Percentiles rank a stretch among this genome's conserved stretches.
Evolutionary conservation across 2,797 vertebrate species (phyloP).

Genomic region (Gadopsis bispinosus): DNA sequence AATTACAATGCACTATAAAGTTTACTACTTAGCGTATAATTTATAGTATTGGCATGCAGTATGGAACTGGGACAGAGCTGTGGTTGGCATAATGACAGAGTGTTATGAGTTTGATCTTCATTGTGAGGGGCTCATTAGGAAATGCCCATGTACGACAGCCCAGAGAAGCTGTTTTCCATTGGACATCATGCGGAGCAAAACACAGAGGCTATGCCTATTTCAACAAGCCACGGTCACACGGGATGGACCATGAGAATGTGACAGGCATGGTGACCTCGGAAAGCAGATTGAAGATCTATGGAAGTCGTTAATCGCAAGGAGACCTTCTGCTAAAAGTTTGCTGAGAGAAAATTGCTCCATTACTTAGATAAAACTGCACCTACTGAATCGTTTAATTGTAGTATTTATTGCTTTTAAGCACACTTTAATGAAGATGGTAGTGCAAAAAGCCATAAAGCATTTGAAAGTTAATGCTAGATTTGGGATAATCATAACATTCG

Average conservation of each 20-base stretch:
- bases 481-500: conserved; percentile 16
- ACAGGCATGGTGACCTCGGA: conserved; percentile 18
- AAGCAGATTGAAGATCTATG: conserved; percentile 10
- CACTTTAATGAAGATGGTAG: neutral
- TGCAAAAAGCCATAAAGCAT: conserved; percentile 17
- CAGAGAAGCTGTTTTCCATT: neutral
- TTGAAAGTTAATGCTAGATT: neutral
- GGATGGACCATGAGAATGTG: conserved; percentile 23
- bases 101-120: conserved; percentile 11
- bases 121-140: conserved; percentile 18
- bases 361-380: conserved; percentile 20
- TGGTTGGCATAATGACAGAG: neutral
- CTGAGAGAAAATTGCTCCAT: conserved; percentile 24
- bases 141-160: neutral
- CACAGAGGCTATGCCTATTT: neutral
- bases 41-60: conserved; percentile 2
- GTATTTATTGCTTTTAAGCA: conserved; percentile 25
- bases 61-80: neutral
- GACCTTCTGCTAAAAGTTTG: conserved; percentile 12
- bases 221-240: conserved; percentile 12
- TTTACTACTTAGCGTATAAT: neutral
- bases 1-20: conserved; percentile 15
- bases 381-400: conserved; percentile 1
- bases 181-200: conserved; percentile 3
- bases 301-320: conserved; percentile 20